Evolutionary conservation across 2,888 invertebrate genomes (phyloP).

Genomic region (Molorchus minor): DNA sequence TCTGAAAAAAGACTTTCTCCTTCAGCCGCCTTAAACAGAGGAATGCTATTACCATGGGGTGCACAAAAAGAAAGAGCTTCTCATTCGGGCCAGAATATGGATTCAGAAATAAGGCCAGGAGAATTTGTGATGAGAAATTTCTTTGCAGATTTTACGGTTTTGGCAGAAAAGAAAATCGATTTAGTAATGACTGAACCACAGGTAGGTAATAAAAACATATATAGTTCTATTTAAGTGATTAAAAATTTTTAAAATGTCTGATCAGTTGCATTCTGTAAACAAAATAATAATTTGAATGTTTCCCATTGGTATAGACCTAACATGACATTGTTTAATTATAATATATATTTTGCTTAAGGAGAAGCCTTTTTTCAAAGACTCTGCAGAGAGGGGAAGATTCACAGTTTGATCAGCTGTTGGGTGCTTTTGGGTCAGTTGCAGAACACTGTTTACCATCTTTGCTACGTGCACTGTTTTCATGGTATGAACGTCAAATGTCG

Average conservation of each 20-base stretch:
- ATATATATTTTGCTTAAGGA: slow-evolving; percentile 72
- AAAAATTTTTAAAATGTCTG: slow-evolving; percentile 1
- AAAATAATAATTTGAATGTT: neutral
- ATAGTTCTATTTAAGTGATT: too few species aligned
- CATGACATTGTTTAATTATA: too few species aligned
- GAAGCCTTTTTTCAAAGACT: slow-evolving; percentile 92
- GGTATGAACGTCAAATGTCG: slow-evolving; percentile 90
- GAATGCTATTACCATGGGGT: slow-evolving; percentile 85
- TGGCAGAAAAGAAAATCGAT: slow-evolving; percentile 96
- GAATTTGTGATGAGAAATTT: slow-evolving; percentile 96
- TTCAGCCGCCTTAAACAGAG: slow-evolving; percentile 56
- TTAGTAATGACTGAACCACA: slow-evolving; percentile 90
- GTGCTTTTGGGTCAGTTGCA: slow-evolving; percentile 92
- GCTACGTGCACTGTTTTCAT: slow-evolving; percentile 88
- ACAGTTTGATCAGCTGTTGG: slow-evolving; percentile 92
- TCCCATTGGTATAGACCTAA: too few species aligned
- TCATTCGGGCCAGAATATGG: slow-evolving; percentile 60
- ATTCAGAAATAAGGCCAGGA: slow-evolving; percentile 83
- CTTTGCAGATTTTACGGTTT: slow-evolving; percentile 93
- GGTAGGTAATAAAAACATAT: slow-evolving; percentile 64
- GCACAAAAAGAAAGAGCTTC: slow-evolving; percentile 74
- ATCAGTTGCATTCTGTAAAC: too few species aligned
- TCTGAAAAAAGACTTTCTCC: slow-evolving; percentile 37
- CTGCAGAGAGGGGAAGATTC: slow-evolving; percentile 95
- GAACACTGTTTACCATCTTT: slow-evolving; percentile 98